A percentile compares a stretch with the other conserved stretches of the same genome.
Conservation (phyloP, 2,888 invertebrate species). For the Julus scanicus region DNA sequence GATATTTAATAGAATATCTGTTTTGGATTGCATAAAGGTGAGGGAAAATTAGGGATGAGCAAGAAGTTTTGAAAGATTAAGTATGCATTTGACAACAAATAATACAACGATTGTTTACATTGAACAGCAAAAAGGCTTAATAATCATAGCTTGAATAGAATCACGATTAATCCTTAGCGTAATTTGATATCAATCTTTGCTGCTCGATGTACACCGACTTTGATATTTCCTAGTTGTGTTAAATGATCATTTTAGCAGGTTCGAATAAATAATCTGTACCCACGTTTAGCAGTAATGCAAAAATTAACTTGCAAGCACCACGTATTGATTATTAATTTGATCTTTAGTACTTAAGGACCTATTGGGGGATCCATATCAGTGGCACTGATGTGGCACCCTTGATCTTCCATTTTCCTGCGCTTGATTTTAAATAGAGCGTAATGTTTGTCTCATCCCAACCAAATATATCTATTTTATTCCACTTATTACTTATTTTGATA, state of each 20-base stretch:
- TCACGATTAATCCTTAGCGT: not conserved
- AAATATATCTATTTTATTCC: slow-evolving; percentile 34
- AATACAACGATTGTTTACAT: not conserved
- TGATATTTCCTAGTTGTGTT: not conserved
- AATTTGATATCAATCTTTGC: slow-evolving; percentile 6
- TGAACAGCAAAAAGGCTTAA: not conserved
- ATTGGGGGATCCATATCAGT: not conserved
- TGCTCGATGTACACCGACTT: not conserved
- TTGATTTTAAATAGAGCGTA: not conserved
- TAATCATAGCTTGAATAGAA: not conserved
- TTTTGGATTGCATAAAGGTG: not conserved
- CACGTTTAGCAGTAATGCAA: not conserved
- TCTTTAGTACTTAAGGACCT: slow-evolving; percentile 22
- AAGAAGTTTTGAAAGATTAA: not conserved
- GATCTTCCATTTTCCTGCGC: not conserved
- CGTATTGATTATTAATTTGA: slow-evolving; percentile 2
- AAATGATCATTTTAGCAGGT: slow-evolving; percentile 19
- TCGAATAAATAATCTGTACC: not conserved
- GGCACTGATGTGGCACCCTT: not conserved
- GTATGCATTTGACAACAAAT: not conserved
- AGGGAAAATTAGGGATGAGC: not conserved
- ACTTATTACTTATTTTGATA: slow-evolving; percentile 23
- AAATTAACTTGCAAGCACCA: not conserved
- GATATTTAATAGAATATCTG: not conserved
- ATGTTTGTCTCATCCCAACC: slow-evolving; percentile 29